Evolutionary conservation across 2,113 vertebrate genomes (phyloP), one percentile per base, ranked within the genome.

Genomic region (Lampris incognitus): DNA sequence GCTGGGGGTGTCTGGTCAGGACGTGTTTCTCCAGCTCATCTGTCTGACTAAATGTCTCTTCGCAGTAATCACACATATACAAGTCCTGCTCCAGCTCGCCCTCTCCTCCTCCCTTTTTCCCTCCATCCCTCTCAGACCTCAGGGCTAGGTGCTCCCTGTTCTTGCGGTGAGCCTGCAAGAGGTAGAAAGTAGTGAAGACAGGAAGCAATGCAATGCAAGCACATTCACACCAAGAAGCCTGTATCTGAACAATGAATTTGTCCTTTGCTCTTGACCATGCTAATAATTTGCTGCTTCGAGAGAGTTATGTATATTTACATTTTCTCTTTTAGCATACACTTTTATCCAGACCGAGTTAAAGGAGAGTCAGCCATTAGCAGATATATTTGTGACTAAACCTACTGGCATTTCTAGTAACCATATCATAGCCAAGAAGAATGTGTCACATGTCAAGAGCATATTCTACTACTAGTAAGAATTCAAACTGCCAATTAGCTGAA

Each of bases 61-160:
- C 98, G 13, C 98, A 99, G 92, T 99, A 99, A 89, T 99, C 97
- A 1, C 98, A 99, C 97, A 99, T 97, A 92, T 97, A 98, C 55
- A 94, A 89, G 94, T 98, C 97, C 90, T 98, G 97, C 85, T 97
- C 97, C 92, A 95, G 95, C 64, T 94, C 96, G 78, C 88, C 92
- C 89, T 94, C 88, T 93, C 94, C 91, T 94, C 94, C 60, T 93
- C 96, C 91, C 94, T 96, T 95, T 94, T 95, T 94, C 9, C 86
- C 92, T 89, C 90, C 89, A 38, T 97, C 97, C 89, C 96, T 94
- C 92, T 98, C 97, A 1, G 95, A 94, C 90, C 97, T 90, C 95
- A 93, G 88, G 0, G 96, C 95, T 73, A 98, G 93, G 70, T 98
- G 97, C 89, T 98, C 97, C 90, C 97, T 95, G 94, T 99, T 99